Evolutionary conservation across 1,140 invertebrate species (phyloP), one percentile per base, ranked within the genome.

Genomic region (Drosophila pseudoananassae): DNA sequence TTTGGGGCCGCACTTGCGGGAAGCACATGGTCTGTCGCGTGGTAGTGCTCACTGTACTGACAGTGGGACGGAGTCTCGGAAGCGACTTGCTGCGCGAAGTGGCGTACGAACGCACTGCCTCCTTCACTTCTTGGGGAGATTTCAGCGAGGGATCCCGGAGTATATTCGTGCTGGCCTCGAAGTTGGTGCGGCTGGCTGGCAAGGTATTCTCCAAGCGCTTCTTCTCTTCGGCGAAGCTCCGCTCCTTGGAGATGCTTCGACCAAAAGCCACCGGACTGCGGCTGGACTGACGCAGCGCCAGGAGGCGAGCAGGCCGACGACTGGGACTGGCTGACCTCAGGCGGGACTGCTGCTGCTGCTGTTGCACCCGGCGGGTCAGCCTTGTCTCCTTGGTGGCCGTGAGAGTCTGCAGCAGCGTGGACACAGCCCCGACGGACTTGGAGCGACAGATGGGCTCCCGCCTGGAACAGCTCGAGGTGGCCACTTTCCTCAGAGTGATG

Each of bases 101-200:
- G 50, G 91, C 90, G 47, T 91, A 91, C 0, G 91, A 93, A 17
- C 92, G 93, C 20, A 94, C 80, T 1, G 92, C 93, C 80, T 94
- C 94, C 56, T 93, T 93, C 1, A 94, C 93, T 77, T 95, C 94
- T 33, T 92, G 92, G 0, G 94, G 93, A 2, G 94, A 94, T 29
- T 94, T 92, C 1, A 95, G 78, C 45, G 94, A 94, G 0, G 93
- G 92, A 83, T 92, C 90, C 3, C 90, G 23, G 7, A 92, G 46
- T 0, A 92, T 92, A 56, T 91, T 92, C 3, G 91, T 92, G 58
- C 91, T 92, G 0, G 91, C 91, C 57, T 91, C 88, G 17, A 92
- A 92, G 43, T 80, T 90, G 47, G 76, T 84, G 25, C 87, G 72
- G 38, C 50, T 56, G 1, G 78, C 52, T 0, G 91, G 90, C 38